These are phyloP conservation scores for Drosophila macrospina DNA, from an alignment of 2,888 invertebrate genomes.

Conservation along the genomic window DNA sequence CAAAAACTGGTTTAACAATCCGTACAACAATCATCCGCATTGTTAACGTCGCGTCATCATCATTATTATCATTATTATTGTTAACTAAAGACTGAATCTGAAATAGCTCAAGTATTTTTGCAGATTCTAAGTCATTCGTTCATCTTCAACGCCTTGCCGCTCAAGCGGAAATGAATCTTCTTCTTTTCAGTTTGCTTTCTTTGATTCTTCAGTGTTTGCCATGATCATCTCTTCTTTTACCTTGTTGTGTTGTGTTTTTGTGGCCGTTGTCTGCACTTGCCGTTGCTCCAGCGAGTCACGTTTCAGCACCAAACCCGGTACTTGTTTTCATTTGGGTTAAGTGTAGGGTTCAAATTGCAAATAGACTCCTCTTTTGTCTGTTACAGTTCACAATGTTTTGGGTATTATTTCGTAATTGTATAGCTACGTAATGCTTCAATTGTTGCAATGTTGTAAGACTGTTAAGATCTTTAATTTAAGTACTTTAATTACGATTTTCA, in stretches of 20 bases:
- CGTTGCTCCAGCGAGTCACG: constrained; percentile 61
- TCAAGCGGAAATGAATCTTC: constrained; percentile 73
- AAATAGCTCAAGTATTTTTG: constrained; percentile 20
- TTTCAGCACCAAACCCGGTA: constrained; percentile 45
- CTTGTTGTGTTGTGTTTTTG: constrained; percentile 2
- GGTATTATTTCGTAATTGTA: constrained; percentile 28
- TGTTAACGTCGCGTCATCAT: neutral
- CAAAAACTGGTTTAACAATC: constrained; percentile 73
- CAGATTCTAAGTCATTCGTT: constrained; percentile 75
- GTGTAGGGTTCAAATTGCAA: constrained; percentile 61
- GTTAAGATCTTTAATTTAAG: constrained; percentile 1
- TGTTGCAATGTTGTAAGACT: neutral
- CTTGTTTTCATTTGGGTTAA: constrained; percentile 78
- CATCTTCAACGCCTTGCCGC: constrained; percentile 71
- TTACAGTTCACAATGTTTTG: constrained; percentile 23
- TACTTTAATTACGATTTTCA: neutral
- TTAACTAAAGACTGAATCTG: constrained; percentile 9
- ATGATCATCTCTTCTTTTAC: constrained; percentile 33
- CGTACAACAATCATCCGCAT: constrained; percentile 45
- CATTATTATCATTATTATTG: neutral
- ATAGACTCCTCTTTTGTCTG: neutral
- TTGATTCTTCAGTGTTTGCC: constrained; percentile 42
- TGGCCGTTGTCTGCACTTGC: constrained; percentile 10
- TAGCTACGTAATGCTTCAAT: constrained; percentile 7
- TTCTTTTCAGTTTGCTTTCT: constrained; percentile 37